Evolutionary conservation across 2,113 vertebrate genomes (phyloP).

Genomic region (Oryzias javanicus): DNA sequence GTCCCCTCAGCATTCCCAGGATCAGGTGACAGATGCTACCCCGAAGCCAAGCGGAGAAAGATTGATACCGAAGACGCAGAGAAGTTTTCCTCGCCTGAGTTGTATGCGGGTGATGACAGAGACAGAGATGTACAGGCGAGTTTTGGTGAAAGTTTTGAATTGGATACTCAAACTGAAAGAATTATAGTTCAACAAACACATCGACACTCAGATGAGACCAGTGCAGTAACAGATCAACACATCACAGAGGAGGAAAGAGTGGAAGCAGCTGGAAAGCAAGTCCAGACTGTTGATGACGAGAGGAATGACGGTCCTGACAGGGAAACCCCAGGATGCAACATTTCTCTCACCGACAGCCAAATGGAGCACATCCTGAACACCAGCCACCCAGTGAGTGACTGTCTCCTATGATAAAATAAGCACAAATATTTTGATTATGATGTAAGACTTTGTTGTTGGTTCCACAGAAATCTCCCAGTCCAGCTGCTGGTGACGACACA

Average conservation of each 20-base stretch:
- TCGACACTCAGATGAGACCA: background rate
- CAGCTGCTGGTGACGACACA: conserved; percentile 1
- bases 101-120: conserved; percentile 61
- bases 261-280: background rate
- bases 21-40: conserved; percentile 37
- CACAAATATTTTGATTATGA: background rate
- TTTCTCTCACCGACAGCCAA: conserved; percentile 90
- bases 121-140: conserved; percentile 47
- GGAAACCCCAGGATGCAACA: conserved; percentile 64
- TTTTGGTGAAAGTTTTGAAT: conserved; percentile 90
- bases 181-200: conserved; percentile 79
- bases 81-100: conserved; percentile 69
- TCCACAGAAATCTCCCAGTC: conserved; percentile 43
- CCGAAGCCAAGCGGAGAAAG: conserved; percentile 65
- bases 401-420: background rate
- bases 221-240: background rate
- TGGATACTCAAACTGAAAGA: conserved; percentile 91
- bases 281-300: conserved; percentile 8
- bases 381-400: conserved; percentile 76
- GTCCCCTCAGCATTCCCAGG: background rate
- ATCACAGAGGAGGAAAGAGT: conserved; percentile 10
- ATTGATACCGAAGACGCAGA: conserved; percentile 36
- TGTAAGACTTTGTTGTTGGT: conserved; percentile 2
- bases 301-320: conserved; percentile 5
- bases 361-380: conserved; percentile 86